phyloP scores from a whole-genome alignment of 1,140 invertebrate genomes.

The Uloborus diversus region DNA sequence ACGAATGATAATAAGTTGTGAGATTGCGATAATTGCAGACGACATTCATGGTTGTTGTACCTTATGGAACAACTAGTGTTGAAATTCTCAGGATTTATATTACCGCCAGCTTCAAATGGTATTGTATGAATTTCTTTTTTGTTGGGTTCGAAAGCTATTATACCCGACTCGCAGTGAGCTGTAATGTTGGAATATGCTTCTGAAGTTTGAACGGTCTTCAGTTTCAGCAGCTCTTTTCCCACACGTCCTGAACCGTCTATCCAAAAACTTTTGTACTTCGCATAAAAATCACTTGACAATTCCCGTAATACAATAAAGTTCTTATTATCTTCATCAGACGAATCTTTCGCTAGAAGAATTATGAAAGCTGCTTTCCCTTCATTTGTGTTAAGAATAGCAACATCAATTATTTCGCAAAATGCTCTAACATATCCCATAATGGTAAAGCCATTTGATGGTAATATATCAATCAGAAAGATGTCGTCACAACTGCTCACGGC shows the following conservation, averaged over 20 bases:
- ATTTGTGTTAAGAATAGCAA: constrained; percentile 1
- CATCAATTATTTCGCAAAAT: background rate
- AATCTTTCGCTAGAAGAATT: background rate
- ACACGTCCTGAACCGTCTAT: constrained; percentile 18
- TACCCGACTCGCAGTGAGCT: background rate
- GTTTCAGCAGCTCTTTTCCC: background rate
- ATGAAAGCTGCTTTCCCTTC: background rate
- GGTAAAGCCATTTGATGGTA: background rate
- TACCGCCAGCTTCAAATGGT: too few relatives aligned
- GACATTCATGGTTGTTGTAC: background rate
- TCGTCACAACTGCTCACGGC: background rate
- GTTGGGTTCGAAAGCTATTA: background rate
- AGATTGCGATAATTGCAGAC: background rate
- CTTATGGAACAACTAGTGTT: background rate
- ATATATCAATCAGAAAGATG: constrained; percentile 3
- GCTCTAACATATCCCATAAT: constrained; percentile 2
- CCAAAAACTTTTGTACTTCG: constrained; percentile 16
- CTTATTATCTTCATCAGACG: too few relatives aligned
- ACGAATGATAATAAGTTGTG: background rate
- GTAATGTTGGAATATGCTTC: background rate
- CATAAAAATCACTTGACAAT: constrained; percentile 3
- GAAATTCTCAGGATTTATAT: background rate
- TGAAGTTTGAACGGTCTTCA: background rate
- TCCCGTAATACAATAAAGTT: background rate
- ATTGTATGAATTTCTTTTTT: constrained; percentile 13